Percentiles rank a stretch among this genome's conserved stretches.
These are phyloP conservation scores for Molossus molossus DNA, from an alignment of 2,797 vertebrate genomes.

Conservation along the genomic window DNA sequence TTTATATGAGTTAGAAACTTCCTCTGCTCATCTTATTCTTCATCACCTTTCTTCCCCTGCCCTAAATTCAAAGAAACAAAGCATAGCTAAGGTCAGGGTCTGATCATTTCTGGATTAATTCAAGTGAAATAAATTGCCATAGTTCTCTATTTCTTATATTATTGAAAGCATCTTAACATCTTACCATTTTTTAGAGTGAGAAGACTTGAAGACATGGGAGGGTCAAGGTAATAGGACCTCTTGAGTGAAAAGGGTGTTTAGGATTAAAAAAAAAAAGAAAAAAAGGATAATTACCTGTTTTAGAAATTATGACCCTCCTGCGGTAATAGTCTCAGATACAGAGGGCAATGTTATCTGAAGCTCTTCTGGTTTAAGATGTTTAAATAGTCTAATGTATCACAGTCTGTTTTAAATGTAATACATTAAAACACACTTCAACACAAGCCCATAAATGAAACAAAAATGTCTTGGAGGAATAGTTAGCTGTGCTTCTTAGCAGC, in stretches of 20 bases:
- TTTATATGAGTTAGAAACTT: conserved; percentile 66
- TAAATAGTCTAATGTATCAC: conserved; percentile 72
- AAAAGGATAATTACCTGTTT: neutral
- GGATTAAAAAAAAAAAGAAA: conserved; percentile 61
- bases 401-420: conserved; percentile 78
- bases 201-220: neutral
- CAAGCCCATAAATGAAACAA: conserved; percentile 81
- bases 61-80: conserved; percentile 65
- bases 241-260: neutral
- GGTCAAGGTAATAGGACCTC: conserved; percentile 1
- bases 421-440: conserved; percentile 77
- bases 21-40: neutral
- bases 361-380: conserved; percentile 72
- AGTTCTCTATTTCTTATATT: conserved; percentile 3
- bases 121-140: conserved; percentile 47
- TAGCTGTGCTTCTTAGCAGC: conserved; percentile 57
- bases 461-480: conserved; percentile 74
- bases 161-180: conserved; percentile 21
- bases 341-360: conserved; percentile 58
- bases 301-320: conserved; percentile 25
- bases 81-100: neutral
- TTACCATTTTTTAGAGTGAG: conserved; percentile 4
- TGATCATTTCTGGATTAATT: conserved; percentile 53
- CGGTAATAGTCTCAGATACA: conserved; percentile 28
- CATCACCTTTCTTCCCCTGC: neutral